Evolutionary conservation across 2,797 vertebrate genomes (phyloP), one percentile per base, ranked within the genome.

Genomic region (Coilia nasus): DNA sequence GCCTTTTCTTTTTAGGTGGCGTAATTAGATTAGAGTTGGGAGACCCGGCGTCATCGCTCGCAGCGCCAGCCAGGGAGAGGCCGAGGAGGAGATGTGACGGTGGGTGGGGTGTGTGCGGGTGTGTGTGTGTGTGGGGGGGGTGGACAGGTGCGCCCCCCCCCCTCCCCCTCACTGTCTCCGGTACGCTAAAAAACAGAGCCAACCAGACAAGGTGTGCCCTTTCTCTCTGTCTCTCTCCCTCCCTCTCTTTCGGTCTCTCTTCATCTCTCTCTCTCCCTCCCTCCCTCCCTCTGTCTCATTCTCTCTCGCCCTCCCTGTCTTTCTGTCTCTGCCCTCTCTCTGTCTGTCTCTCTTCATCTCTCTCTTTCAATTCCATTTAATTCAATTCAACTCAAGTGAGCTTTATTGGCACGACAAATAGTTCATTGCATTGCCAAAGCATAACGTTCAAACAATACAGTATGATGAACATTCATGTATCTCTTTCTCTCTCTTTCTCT

Each of bases 21-120:
- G 86, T 89, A 89, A 89, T 89, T 89, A 89, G 88, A 89, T 89
- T 87, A 89, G 84, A 87, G 88, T 87, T 81, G 71, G 57, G 83
- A 87, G 81, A 87, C 84, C 84, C 83, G 86, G 82, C 82, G 84
- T 80, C 87, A 81, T 87, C 86, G 84, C 88, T 88, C 84, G 31
- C 17, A 88, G 88, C 84, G 83, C 71, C 35, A 78, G 71, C 71
- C 4, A 85, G 85, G 86, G 84, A 86, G 83, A 87, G 84, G 86
- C 84, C 50, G 50, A 54, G 86, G 83, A 83, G 86, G 81, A 86
- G 86, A 82, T 17, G 82, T 80, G 81, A 87, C 83, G 84, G 15
- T 84, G 64, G 83, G 88, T n/a, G 62, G 2, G 85, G 84, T 2
- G 35, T 2, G 2, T 41, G 5, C 83, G 84, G 85, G 83, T 83